A percentile compares a stretch with the other conserved stretches of the same genome.
These are phyloP conservation scores for Triops longicaudatus DNA, from an alignment of 1,140 invertebrate species.

Conservation along the genomic window DNA sequence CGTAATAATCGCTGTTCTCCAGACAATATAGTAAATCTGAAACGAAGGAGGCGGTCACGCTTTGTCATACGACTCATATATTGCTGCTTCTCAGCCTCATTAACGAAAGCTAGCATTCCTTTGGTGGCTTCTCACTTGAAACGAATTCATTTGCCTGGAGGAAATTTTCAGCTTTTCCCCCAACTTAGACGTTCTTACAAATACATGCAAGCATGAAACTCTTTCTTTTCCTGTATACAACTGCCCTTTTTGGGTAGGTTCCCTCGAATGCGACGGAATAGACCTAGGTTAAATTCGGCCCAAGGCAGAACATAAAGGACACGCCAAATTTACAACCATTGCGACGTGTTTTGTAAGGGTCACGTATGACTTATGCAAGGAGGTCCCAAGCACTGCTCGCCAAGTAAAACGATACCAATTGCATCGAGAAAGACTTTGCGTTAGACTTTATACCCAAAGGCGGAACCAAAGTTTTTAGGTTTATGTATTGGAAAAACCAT, in stretches of 20 bases:
- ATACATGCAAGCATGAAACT: too few species aligned
- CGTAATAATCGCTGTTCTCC: conserved; percentile 6
- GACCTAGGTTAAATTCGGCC: background rate
- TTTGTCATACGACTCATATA: background rate
- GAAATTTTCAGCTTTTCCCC: background rate
- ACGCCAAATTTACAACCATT: background rate
- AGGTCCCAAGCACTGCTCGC: background rate
- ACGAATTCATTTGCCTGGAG: background rate
- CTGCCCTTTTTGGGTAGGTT: too few species aligned
- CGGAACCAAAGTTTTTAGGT: background rate
- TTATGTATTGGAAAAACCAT: background rate
- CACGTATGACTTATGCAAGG: background rate
- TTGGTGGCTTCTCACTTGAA: background rate
- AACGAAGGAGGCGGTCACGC: conserved; percentile 9
- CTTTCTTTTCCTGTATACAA: too few species aligned
- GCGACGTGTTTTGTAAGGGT: background rate
- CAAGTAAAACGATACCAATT: background rate
- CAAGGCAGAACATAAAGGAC: background rate
- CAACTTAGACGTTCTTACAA: background rate
- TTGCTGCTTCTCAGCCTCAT: background rate
- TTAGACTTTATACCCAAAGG: background rate
- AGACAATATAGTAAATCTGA: background rate
- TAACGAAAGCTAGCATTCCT: background rate
- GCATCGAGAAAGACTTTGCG: background rate
- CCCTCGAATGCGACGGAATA: too few species aligned